Evolutionary conservation across 64 coral and sea anemone species (phyloP).

Genomic region (Stichodactyla mertensii): DNA sequence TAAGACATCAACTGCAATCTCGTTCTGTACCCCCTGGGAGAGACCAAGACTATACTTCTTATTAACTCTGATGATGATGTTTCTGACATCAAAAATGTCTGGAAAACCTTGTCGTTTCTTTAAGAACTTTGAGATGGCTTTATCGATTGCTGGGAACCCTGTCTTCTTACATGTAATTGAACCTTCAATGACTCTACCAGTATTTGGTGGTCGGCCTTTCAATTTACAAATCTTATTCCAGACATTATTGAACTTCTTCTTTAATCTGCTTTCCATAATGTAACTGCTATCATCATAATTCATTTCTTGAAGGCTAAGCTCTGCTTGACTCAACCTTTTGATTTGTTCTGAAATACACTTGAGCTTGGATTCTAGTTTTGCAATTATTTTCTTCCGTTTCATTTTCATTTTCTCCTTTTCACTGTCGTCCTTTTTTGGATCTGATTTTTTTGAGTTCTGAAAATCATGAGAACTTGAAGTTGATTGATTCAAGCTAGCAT

Average conservation of each 20-base stretch:
- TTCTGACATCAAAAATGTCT: conserved; percentile 80
- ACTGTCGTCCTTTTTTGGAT: neutral
- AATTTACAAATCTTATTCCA: conserved; percentile 88
- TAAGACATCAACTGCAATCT: conserved; percentile 79
- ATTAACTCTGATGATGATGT: conserved; percentile 53
- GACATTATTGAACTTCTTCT: conserved; percentile 75
- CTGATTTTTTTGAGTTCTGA: neutral
- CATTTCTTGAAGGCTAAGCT: conserved; percentile 90
- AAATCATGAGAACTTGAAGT: neutral
- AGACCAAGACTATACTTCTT: conserved; percentile 64
- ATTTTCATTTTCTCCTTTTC: neutral
- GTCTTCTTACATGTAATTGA: conserved; percentile 53
- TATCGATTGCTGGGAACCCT: conserved; percentile 71
- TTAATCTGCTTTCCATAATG: conserved; percentile 74
- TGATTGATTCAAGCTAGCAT: neutral
- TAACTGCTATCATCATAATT: conserved; percentile 70
- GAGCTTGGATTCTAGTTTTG: conserved; percentile 51
- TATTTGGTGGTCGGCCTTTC: conserved; percentile 56
- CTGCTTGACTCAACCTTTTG: conserved; percentile 77
- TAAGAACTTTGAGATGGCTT: conserved; percentile 69
- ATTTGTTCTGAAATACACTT: conserved; percentile 62
- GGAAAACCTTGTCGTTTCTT: conserved; percentile 68
- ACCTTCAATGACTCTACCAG: conserved; percentile 81
- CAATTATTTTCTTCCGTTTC: conserved; percentile 32
- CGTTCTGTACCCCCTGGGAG: conserved; percentile 36